phyloP scores from a whole-genome alignment of 2,113 vertebrate species.

The Vimba vimba region DNA sequence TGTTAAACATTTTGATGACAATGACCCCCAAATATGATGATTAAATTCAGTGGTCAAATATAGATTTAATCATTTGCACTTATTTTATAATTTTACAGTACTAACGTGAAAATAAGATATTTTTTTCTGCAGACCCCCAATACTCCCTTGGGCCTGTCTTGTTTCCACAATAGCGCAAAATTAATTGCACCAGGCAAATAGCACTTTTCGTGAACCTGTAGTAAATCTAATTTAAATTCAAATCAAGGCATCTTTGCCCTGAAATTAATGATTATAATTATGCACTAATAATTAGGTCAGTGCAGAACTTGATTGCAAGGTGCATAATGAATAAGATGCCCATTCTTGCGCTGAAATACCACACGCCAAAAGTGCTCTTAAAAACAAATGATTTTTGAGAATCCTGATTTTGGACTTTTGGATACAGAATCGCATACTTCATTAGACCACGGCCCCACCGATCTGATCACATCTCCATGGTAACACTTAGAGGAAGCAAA shows the following conservation, averaged over 20 bases:
- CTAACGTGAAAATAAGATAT: neutral
- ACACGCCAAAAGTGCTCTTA: neutral
- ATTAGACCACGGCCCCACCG: slow-evolving; percentile 21
- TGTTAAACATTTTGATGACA: neutral
- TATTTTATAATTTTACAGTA: neutral
- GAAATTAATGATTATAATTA: neutral
- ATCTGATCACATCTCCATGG: slow-evolving; percentile 33
- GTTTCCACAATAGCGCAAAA: neutral
- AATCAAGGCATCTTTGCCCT: neutral
- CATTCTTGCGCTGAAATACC: neutral
- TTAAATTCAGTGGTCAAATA: neutral
- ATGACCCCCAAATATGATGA: neutral
- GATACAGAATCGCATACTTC: neutral
- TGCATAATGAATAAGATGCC: neutral
- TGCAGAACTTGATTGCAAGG: neutral
- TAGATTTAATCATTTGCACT: neutral
- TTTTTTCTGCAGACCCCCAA: neutral
- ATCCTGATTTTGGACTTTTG: neutral
- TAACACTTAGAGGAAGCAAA: slow-evolving; percentile 23
- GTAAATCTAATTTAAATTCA: neutral
- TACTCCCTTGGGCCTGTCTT: neutral
- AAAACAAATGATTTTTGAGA: slow-evolving; percentile 6
- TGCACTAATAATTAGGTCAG: neutral
- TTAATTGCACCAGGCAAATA: neutral
- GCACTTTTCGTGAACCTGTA: neutral